Conservation (phyloP, 2,797 vertebrate species). For the Enteromius fasciolatus region DNA sequence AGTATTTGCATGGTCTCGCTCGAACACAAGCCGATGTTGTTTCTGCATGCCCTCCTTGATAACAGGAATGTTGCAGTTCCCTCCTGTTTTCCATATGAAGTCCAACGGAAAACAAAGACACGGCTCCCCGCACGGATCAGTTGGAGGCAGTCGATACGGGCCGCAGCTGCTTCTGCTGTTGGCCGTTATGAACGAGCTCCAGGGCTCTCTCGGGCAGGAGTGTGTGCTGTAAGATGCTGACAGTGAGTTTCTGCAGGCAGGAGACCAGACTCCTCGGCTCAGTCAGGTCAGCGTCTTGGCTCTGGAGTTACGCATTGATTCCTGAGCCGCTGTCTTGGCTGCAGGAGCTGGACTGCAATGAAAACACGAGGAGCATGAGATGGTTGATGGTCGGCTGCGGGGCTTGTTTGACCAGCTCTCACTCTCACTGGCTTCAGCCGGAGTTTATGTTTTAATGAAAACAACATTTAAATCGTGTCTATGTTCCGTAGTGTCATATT, state of each 20-base stretch:
- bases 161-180: constrained; percentile 29
- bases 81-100: constrained; percentile 38
- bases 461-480: background rate
- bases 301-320: constrained; percentile 5
- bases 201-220: constrained; percentile 14
- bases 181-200: background rate
- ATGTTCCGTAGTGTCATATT: background rate
- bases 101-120: constrained; percentile 2
- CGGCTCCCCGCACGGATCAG: background rate
- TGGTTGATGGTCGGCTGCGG: constrained; percentile 30
- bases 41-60: constrained; percentile 48
- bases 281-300: constrained; percentile 40
- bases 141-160: background rate
- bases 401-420: constrained; percentile 11
- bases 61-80: background rate
- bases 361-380: constrained; percentile 8
- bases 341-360: constrained; percentile 23
- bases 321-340: constrained; percentile 23
- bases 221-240: constrained; percentile 45
- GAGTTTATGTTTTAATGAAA: background rate
- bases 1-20: constrained; percentile 23
- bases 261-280: constrained; percentile 1
- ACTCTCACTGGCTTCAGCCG: background rate
- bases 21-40: constrained; percentile 1
- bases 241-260: constrained; percentile 34